Evolutionary conservation across 1,140 invertebrate species (phyloP).

Genomic region (Leptopilina boulardi): DNA sequence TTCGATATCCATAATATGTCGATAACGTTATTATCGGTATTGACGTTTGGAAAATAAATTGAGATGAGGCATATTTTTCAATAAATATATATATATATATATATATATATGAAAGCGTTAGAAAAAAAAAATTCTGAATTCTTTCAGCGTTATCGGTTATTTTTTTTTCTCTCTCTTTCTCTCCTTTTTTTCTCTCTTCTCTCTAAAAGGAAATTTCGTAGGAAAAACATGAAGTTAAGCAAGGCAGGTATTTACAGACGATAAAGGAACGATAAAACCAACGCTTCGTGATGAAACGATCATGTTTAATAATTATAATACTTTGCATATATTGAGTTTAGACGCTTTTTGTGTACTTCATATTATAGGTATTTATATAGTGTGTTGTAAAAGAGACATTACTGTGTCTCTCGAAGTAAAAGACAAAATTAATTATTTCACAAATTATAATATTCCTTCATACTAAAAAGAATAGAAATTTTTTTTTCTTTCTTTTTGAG

Average conservation of each 20-base stretch:
- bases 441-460: not conserved
- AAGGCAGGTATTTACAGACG: not conserved
- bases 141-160: not conserved
- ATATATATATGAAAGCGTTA: no score
- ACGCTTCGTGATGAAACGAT: not conserved
- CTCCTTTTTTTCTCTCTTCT: no score
- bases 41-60: no score
- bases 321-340: not conserved
- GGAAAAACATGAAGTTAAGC: not conserved
- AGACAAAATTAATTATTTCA: not conserved
- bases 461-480: no score
- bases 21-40: no score
- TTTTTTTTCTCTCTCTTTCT: no score
- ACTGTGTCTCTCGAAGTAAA: not conserved
- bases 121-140: not conserved
- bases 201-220: not conserved
- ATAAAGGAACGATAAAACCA: conserved; percentile 9
- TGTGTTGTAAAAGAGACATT: not conserved
- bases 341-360: not conserved
- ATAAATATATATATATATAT: no score
- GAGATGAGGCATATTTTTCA: no score
- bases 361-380: not conserved
- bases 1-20: no score
- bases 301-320: not conserved
- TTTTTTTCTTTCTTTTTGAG: no score